Conservation (phyloP, 2,113 vertebrate genomes). For the Oreocharis arfaki region DNA sequence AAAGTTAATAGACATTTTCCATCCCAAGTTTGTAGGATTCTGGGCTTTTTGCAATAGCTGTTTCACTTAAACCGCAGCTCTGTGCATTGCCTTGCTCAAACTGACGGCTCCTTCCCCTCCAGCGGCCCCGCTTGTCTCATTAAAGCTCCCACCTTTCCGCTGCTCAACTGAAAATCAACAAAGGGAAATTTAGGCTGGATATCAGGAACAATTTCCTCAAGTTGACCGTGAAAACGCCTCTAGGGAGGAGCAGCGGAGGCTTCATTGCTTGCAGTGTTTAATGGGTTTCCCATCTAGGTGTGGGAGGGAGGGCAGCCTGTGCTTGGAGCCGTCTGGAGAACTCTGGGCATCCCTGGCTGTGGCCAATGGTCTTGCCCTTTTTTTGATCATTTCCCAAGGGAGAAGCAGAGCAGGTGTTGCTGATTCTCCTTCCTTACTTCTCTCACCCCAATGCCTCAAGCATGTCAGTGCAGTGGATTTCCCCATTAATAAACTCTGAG, state of each 20-base stretch:
- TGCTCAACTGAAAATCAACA: constrained; percentile 51
- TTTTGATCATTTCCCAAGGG: not conserved
- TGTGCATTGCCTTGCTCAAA: constrained; percentile 41
- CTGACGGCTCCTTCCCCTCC: constrained; percentile 52
- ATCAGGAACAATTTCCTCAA: constrained; percentile 53
- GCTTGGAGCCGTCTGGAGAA: rapidly evolving
- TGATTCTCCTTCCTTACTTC: not conserved
- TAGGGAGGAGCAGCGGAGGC: not conserved
- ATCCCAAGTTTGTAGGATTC: constrained; percentile 27
- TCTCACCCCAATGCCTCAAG: not conserved
- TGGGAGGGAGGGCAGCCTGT: not conserved
- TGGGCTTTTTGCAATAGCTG: not conserved
- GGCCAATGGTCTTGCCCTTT: not conserved
- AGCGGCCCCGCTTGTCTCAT: constrained; percentile 42
- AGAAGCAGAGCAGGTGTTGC: not conserved
- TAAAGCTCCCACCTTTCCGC: constrained; percentile 63
- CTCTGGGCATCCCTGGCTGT: not conserved
- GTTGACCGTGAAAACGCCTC: constrained; percentile 26
- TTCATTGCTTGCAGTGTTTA: not conserved
- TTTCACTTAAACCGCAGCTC: constrained; percentile 28
- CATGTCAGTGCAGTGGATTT: not conserved
- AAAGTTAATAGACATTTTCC: constrained; percentile 48
- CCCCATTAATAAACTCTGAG: not conserved
- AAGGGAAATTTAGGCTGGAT: constrained; percentile 52
- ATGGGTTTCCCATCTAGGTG: constrained; percentile 41